Conservation (phyloP, 2,113 vertebrate genomes). For the Marcusenius ussheri region DNA sequence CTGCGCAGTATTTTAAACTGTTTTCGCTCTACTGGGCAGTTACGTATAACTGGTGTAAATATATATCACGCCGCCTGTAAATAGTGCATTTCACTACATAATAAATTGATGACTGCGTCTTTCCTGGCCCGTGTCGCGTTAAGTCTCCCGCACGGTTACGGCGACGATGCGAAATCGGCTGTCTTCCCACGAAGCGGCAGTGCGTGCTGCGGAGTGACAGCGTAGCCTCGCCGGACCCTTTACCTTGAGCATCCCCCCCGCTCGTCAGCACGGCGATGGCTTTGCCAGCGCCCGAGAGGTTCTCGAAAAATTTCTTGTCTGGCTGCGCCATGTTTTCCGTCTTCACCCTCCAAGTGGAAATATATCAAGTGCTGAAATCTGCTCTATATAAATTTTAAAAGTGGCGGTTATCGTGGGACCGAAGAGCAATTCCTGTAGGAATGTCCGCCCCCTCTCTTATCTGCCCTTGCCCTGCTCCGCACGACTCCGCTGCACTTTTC, state of each 20-base stretch:
- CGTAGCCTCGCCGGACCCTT: background rate
- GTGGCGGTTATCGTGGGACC: background rate
- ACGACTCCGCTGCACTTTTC: background rate
- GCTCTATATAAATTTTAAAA: background rate
- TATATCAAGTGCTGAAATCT: background rate
- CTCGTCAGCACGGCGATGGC: slow-evolving; percentile 87
- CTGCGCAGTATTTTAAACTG: background rate
- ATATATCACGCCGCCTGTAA: background rate
- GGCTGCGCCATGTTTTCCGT: slow-evolving; percentile 35
- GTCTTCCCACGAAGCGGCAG: background rate
- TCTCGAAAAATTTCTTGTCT: slow-evolving; percentile 75
- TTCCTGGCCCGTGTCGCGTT: background rate
- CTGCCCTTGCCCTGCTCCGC: background rate
- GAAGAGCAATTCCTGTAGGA: background rate
- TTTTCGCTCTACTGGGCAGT: background rate
- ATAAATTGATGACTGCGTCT: background rate
- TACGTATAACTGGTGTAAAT: background rate
- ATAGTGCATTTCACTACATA: background rate
- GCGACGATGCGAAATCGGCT: background rate
- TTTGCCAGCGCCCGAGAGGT: slow-evolving; percentile 77
- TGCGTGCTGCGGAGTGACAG: background rate
- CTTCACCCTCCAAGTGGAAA: background rate
- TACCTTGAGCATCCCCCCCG: slow-evolving; percentile 95
- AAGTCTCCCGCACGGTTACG: background rate
- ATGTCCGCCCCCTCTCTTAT: background rate